Conservation (phyloP, 2,888 invertebrate genomes). For the Drepanosiphum platanoidis region DNA sequence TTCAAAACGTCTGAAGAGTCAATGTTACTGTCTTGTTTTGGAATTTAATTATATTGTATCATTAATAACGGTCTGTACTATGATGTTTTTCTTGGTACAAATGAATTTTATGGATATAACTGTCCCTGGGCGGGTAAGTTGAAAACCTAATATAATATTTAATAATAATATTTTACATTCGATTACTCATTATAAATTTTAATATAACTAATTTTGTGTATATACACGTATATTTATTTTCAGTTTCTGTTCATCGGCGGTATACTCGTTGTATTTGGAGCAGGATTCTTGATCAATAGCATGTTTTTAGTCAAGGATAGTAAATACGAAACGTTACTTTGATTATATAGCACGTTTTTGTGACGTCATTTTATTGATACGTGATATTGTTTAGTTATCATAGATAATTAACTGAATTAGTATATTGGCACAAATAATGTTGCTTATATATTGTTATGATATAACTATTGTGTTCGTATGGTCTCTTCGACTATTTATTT, state of each 20-base stretch:
- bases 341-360: too few relatives aligned
- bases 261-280: not conserved
- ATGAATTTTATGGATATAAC: conserved; percentile 24
- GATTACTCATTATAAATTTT: too few relatives aligned
- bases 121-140: conserved; percentile 26
- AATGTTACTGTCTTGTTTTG: not conserved
- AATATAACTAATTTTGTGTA: not conserved
- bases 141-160: not conserved
- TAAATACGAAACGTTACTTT: too few relatives aligned
- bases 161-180: not conserved
- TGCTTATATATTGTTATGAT: too few relatives aligned
- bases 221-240: not conserved
- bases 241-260: conserved; percentile 42
- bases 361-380: too few relatives aligned
- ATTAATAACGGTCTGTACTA: not conserved
- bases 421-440: too few relatives aligned
- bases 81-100: conserved; percentile 9
- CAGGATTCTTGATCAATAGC: too few relatives aligned
- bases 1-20: not conserved
- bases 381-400: too few relatives aligned
- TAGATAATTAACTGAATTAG: too few relatives aligned
- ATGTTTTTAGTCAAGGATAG: too few relatives aligned
- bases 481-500: too few relatives aligned
- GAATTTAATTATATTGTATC: conserved; percentile 10
- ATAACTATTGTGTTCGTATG: too few relatives aligned